phyloP scores from a whole-genome alignment of 1,140 invertebrate species.

The Cotesia typhae region DNA sequence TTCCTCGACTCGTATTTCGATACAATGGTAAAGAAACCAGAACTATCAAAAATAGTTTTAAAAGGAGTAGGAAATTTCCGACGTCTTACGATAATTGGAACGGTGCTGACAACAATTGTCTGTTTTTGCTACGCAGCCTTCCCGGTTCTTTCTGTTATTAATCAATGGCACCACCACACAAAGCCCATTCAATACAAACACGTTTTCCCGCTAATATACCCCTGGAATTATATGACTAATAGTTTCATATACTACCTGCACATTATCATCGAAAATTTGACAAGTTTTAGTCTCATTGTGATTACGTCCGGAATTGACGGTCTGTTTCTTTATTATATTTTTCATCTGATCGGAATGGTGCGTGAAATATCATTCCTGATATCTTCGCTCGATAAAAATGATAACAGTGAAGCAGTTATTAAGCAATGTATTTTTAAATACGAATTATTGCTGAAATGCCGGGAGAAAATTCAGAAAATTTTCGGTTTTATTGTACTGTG shows the following conservation, averaged over 20 bases:
- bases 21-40: too few species aligned
- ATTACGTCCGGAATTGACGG: constrained; percentile 42
- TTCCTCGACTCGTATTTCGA: too few species aligned
- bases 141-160: constrained; percentile 16
- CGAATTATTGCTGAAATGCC: constrained; percentile 28
- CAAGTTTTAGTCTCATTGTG: constrained; percentile 17
- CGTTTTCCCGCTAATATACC: constrained; percentile 26
- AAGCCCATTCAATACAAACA: constrained; percentile 30
- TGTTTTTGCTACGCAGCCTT: not conserved
- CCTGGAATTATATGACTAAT: constrained; percentile 25
- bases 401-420: constrained; percentile 13
- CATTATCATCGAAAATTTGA: constrained; percentile 30
- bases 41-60: not conserved
- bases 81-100: not conserved
- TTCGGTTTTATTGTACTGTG: constrained; percentile 46
- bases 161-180: not conserved
- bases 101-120: not conserved
- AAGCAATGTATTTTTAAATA: constrained; percentile 36
- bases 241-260: constrained; percentile 31
- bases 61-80: not conserved
- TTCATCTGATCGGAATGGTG: constrained; percentile 40
- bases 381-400: constrained; percentile 31
- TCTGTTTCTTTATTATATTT: constrained; percentile 41
- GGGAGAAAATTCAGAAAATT: constrained; percentile 40
- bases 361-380: constrained; percentile 34